phyloP scores from a whole-genome alignment of 2,113 vertebrate species.

The Oreotragus oreotragus region DNA sequence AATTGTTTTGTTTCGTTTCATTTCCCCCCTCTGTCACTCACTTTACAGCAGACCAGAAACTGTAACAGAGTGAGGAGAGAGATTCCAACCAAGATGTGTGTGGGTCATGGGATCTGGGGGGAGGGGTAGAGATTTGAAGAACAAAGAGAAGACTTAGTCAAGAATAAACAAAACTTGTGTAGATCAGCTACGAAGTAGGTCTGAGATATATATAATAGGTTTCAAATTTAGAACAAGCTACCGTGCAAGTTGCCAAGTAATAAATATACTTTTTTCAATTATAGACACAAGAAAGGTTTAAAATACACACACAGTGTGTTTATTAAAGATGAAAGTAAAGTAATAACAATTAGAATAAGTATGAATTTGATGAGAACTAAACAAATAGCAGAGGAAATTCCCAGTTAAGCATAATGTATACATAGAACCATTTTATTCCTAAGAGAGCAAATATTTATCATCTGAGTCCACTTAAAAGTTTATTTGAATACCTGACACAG shows the following conservation, averaged over 20 bases:
- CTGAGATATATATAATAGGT: conserved; percentile 37
- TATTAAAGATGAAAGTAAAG: conserved; percentile 67
- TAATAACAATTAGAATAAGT: conserved; percentile 72
- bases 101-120: neutral
- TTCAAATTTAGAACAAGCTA: conserved; percentile 6
- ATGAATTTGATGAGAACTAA: conserved; percentile 51
- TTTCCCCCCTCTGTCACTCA: conserved; percentile 64
- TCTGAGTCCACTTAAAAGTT: conserved; percentile 43
- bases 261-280: conserved; percentile 48
- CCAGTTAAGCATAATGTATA: conserved; percentile 38
- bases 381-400: conserved; percentile 62
- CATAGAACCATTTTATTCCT: conserved; percentile 68
- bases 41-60: conserved; percentile 45
- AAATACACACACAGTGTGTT: conserved; percentile 51
- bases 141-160: conserved; percentile 21
- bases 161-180: conserved; percentile 34
- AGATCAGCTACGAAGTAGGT: conserved; percentile 31
- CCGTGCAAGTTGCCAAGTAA: conserved; percentile 46
- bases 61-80: conserved; percentile 36
- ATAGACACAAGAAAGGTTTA: conserved; percentile 47
- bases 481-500: conserved; percentile 67
- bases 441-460: conserved; percentile 71
- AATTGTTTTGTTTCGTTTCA: conserved; percentile 39
- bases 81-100: neutral
- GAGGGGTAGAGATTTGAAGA: neutral